phyloP scores from a whole-genome alignment of 2,113 vertebrate species.

The Neotoma lepida region DNA sequence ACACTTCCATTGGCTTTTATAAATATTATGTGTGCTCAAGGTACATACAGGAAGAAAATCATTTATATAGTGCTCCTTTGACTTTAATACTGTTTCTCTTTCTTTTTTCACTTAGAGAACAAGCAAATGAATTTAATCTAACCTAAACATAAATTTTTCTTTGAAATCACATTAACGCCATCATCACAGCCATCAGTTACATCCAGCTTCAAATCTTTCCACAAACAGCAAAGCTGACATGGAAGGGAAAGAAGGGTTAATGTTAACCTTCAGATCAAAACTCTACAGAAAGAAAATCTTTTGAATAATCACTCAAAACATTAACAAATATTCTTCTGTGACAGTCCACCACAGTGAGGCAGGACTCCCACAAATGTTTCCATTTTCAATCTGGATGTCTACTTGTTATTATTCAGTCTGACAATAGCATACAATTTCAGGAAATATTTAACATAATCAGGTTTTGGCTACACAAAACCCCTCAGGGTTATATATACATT shows the following conservation, averaged over 20 bases:
- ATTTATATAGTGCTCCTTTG: not conserved
- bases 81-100: slow-evolving; percentile 31
- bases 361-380: slow-evolving; percentile 40
- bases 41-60: slow-evolving; percentile 12
- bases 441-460: slow-evolving; percentile 34
- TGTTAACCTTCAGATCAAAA: slow-evolving; percentile 36
- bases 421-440: slow-evolving; percentile 62
- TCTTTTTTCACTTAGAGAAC: slow-evolving; percentile 45
- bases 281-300: slow-evolving; percentile 55
- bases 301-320: slow-evolving; percentile 41
- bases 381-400: slow-evolving; percentile 44
- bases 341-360: slow-evolving; percentile 47
- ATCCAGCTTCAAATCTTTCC: slow-evolving; percentile 30
- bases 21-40: not conserved
- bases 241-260: slow-evolving; percentile 31
- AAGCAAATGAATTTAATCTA: slow-evolving; percentile 51
- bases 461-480: slow-evolving; percentile 50
- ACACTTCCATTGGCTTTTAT: not conserved
- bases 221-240: slow-evolving; percentile 58
- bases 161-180: slow-evolving; percentile 3
- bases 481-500: slow-evolving; percentile 45
- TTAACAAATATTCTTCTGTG: slow-evolving; percentile 59
- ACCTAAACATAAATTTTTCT: slow-evolving; percentile 51
- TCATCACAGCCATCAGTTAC: not conserved
- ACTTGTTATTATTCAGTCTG: slow-evolving; percentile 55